Evolutionary conservation across 2,113 vertebrate species (phyloP).

Genomic region (Orthonyx spaldingii): DNA sequence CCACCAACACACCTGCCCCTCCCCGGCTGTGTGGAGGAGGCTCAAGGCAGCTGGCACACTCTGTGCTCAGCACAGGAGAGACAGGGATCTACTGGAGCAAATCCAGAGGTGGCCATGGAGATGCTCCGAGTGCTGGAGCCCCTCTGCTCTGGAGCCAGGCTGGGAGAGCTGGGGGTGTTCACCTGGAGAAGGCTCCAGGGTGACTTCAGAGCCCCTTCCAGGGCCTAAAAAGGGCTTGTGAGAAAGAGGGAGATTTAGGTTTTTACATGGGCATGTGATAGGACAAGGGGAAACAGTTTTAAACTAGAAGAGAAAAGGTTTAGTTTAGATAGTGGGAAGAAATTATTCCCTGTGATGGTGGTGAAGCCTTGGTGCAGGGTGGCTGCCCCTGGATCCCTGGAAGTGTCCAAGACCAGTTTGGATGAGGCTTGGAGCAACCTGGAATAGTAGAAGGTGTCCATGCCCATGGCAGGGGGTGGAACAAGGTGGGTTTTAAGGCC

Average conservation of each 20-base stretch:
- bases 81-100: background rate
- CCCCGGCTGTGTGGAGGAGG: background rate
- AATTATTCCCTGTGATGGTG: background rate
- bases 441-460: background rate
- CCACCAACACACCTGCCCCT: background rate
- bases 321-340: background rate
- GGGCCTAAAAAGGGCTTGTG: background rate
- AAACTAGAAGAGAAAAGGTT: background rate
- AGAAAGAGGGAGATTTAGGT: background rate
- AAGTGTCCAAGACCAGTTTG: background rate
- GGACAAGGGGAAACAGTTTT: rapidly evolving
- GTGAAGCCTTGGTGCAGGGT: background rate
- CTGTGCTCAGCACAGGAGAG: background rate
- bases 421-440: rapidly evolving
- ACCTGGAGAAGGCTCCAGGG: background rate
- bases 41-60: background rate
- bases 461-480: background rate
- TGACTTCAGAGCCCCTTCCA: background rate
- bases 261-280: background rate
- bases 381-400: background rate
- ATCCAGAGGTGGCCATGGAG: background rate
- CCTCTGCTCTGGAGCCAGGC: background rate
- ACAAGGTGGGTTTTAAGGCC: background rate
- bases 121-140: background rate
- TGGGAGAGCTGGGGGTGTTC: background rate